phyloP scores from a whole-genome alignment of 2,888 invertebrate species.

The Callosobruchus maculatus region DNA sequence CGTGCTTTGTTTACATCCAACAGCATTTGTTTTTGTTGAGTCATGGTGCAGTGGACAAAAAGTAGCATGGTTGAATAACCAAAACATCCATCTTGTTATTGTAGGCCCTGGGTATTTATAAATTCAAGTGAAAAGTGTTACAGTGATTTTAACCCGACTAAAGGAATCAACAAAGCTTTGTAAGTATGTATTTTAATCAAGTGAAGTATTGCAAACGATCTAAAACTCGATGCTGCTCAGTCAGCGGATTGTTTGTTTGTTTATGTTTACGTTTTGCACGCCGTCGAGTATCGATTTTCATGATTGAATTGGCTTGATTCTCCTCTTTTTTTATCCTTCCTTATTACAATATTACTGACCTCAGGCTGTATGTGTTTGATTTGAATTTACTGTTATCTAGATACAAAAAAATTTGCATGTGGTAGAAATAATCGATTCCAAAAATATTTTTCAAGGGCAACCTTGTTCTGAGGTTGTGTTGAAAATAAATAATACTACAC shows the following conservation, averaged over 20 bases:
- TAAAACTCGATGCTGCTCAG: not conserved
- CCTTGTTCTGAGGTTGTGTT: not conserved
- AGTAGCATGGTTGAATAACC: slow-evolving; percentile 4
- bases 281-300: not conserved
- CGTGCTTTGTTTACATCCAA: not conserved
- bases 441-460: not conserved
- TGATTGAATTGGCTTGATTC: slow-evolving; percentile 6
- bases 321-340: not conserved
- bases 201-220: not conserved
- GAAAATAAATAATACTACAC: not conserved
- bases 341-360: not conserved
- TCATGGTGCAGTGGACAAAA: slow-evolving; percentile 8
- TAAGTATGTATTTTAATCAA: not conserved
- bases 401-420: not conserved
- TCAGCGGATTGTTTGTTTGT: slow-evolving; percentile 10
- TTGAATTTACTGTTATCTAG: not conserved
- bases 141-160: not conserved
- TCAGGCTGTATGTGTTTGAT: not conserved
- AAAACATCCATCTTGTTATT: not conserved
- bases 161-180: slow-evolving; percentile 3
- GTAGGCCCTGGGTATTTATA: not conserved
- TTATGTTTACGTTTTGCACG: slow-evolving; percentile 4
- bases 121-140: not conserved
- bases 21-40: slow-evolving; percentile 1
- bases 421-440: not conserved